Conservation (phyloP, 2,113 vertebrate species). For the Mustelus asterias region DNA sequence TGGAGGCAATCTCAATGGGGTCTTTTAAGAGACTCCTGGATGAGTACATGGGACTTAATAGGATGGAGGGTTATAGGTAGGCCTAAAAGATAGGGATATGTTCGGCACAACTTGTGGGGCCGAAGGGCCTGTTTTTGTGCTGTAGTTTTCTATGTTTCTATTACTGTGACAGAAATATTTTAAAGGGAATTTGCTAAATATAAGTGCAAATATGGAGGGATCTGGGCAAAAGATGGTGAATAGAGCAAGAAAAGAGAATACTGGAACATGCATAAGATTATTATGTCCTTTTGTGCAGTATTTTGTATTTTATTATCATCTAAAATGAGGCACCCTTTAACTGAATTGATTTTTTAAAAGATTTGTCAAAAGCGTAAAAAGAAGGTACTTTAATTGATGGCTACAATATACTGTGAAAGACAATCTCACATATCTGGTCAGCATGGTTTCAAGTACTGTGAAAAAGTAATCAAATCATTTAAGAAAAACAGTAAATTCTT, state of each 20-base stretch:
- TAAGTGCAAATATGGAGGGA: neutral
- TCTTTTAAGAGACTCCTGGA: no score
- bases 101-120: no score
- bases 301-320: neutral
- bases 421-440: neutral
- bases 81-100: no score
- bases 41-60: no score
- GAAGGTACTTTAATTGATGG: neutral
- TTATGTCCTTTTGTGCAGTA: neutral
- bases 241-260: neutral
- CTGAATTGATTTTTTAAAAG: neutral
- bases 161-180: neutral
- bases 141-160: no score
- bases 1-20: no score
- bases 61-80: no score
- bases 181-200: neutral
- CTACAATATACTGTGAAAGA: neutral
- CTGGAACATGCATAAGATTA: neutral
- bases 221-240: neutral
- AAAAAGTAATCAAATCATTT: neutral
- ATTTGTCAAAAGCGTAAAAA: neutral
- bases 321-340: neutral
- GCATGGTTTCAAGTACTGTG: neutral
- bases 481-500: neutral
- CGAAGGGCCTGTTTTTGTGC: no score